Percentiles rank a stretch among this genome's conserved stretches.
phyloP scores from a whole-genome alignment of 2,797 vertebrate species.

The Gymnothorax javanicus region DNA sequence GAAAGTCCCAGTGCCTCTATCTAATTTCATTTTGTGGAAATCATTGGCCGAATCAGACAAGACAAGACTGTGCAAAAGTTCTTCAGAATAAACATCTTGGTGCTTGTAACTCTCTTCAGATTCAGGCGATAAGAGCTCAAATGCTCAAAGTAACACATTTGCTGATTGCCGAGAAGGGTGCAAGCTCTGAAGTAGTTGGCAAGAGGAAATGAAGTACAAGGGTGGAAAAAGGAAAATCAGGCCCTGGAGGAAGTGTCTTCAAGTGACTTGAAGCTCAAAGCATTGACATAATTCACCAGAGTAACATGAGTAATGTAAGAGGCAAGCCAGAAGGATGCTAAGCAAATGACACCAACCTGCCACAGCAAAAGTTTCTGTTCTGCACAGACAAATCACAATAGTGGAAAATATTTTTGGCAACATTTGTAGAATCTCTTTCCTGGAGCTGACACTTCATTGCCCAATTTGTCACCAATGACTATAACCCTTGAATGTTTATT shows the following conservation, averaged over 20 bases:
- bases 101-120: background rate
- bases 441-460: background rate
- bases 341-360: background rate
- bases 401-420: background rate
- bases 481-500: background rate
- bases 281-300: background rate
- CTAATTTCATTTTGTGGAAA: constrained; percentile 17
- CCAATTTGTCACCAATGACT: background rate
- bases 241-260: background rate
- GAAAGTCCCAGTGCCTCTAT: constrained; percentile 8
- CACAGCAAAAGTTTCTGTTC: background rate
- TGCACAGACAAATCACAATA: background rate
- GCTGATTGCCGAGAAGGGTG: background rate
- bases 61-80: constrained; percentile 7
- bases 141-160: constrained; percentile 7
- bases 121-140: constrained; percentile 1
- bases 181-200: background rate
- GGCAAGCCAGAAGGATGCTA: background rate
- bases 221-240: background rate
- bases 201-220: background rate
- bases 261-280: background rate
- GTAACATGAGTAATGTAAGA: background rate
- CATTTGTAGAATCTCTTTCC: background rate
- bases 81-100: background rate
- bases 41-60: background rate